Percentiles rank a stretch among this genome's conserved stretches.
phyloP scores from a whole-genome alignment of 2,113 vertebrate genomes.

The Progne subis region DNA sequence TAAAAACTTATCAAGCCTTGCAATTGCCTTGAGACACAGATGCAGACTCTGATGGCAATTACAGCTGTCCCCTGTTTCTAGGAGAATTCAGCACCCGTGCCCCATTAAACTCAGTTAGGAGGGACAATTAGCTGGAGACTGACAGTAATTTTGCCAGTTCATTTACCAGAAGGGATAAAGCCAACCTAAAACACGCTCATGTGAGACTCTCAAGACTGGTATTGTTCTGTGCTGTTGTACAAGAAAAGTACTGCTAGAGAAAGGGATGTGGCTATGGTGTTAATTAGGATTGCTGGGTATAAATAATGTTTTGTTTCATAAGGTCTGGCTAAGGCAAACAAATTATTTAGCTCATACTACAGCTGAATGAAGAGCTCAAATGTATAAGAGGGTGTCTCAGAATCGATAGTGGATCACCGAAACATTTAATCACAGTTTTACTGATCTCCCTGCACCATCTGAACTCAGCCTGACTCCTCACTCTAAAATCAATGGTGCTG shows the following conservation, averaged over 20 bases:
- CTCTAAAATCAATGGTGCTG: conserved; percentile 27
- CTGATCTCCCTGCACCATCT: background rate
- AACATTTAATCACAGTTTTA: conserved; percentile 51
- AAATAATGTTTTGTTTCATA: conserved; percentile 13
- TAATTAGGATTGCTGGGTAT: background rate
- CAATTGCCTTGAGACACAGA: background rate
- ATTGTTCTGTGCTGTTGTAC: background rate
- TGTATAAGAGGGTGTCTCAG: background rate
- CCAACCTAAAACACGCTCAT: background rate
- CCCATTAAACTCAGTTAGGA: background rate
- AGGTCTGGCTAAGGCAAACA: background rate
- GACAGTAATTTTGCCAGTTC: conserved; percentile 20
- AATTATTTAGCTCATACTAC: background rate
- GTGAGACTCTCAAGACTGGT: background rate
- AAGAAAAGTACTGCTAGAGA: background rate
- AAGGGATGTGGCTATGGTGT: background rate
- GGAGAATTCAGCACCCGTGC: background rate
- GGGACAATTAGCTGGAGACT: conserved; percentile 16
- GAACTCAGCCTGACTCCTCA: background rate
- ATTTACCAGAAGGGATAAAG: conserved; percentile 28
- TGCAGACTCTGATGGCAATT: background rate
- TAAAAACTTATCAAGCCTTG: background rate
- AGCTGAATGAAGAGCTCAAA: conserved; percentile 22
- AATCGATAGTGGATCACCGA: background rate
- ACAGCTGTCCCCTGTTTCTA: background rate